Percentiles rank a stretch among this genome's conserved stretches.
Evolutionary conservation across 2,113 vertebrate species (phyloP).

Genomic region (Seriola dumerili): DNA sequence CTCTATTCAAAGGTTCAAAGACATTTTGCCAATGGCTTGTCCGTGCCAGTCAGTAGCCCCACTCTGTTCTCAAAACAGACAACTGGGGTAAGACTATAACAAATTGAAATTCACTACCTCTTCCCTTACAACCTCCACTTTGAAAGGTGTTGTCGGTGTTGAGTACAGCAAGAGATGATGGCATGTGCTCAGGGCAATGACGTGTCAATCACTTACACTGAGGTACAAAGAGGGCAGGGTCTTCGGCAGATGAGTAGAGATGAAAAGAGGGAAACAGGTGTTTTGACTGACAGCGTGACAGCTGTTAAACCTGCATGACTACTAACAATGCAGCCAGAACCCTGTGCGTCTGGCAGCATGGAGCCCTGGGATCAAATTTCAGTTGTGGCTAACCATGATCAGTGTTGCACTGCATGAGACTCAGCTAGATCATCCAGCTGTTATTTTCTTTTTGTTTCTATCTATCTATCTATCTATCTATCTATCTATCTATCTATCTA

Average conservation of each 20-base stretch:
- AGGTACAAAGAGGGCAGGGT: neutral
- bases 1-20: neutral
- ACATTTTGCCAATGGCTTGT: neutral
- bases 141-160: neutral
- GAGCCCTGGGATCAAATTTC: neutral
- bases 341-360: neutral
- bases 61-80: neutral
- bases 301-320: neutral
- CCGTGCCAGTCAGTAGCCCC: neutral
- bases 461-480: no score
- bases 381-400: slow-evolving; percentile 11
- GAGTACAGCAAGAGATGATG: neutral
- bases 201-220: slow-evolving; percentile 37
- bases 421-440: neutral
- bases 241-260: neutral
- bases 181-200: slow-evolving; percentile 13
- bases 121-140: neutral
- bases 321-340: slow-evolving; percentile 7
- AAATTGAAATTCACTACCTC: neutral
- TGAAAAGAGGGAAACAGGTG: slow-evolving; percentile 17
- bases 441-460: neutral
- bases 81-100: neutral
- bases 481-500: neutral
- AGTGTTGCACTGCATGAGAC: neutral
- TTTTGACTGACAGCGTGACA: slow-evolving; percentile 23